phyloP scores from a whole-genome alignment of 2,797 vertebrate species.

The Cynopterus sphinx region DNA sequence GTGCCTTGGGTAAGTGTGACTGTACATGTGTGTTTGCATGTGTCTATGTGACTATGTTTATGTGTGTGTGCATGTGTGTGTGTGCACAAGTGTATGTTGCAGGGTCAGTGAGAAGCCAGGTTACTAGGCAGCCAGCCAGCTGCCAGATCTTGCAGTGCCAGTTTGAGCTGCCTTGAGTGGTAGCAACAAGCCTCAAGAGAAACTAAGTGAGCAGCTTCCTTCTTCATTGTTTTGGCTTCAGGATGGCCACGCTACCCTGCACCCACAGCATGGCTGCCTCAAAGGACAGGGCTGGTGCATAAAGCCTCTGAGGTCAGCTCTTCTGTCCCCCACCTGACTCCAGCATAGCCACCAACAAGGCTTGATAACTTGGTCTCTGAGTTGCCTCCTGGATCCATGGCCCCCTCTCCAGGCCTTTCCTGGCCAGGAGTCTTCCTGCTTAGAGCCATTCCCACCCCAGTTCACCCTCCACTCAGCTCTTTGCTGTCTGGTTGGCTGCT shows the following conservation, averaged over 20 bases:
- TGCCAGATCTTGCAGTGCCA: not conserved
- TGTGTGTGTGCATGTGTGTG: too few species aligned
- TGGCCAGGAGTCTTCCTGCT: not conserved
- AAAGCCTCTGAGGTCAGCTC: not conserved
- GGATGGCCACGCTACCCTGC: fast-evolving
- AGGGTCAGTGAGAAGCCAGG: not conserved
- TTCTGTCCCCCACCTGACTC: not conserved
- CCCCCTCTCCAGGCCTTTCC: not conserved
- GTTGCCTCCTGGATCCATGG: not conserved
- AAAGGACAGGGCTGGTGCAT: too few species aligned
- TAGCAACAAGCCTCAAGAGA: not conserved
- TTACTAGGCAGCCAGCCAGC: slow-evolving; percentile 50
- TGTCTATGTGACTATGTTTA: too few species aligned
- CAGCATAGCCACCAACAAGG: fast-evolving
- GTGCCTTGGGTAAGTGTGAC: fast-evolving
- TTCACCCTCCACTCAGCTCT: fast-evolving
- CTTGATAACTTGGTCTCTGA: not conserved
- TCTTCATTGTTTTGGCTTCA: not conserved
- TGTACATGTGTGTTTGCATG: not conserved
- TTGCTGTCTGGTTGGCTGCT: not conserved
- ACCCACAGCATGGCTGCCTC: fast-evolving
- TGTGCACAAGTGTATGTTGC: fast-evolving
- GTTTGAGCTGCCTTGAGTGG: not conserved
- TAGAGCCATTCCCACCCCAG: fast-evolving
- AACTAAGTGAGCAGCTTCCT: not conserved